Conservation (phyloP, 1,140 invertebrate species). For the Aphidius ervi region DNA sequence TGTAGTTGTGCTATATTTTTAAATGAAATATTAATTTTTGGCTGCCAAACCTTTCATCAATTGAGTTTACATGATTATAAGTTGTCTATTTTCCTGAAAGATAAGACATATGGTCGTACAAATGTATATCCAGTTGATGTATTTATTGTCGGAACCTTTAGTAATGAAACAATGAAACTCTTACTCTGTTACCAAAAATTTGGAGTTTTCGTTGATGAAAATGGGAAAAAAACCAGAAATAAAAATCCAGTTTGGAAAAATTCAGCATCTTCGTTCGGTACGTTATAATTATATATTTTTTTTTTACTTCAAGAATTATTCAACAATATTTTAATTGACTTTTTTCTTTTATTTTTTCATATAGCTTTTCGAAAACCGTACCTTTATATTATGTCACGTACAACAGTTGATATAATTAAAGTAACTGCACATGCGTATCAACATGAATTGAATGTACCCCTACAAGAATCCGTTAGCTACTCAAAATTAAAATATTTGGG, state of each 20-base stretch:
- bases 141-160: constrained; percentile 41
- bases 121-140: constrained; percentile 47
- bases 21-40: constrained; percentile 66
- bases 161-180: constrained; percentile 60
- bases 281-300: constrained; percentile 24
- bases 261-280: constrained; percentile 71
- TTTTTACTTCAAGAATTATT: not conserved
- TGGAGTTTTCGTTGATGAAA: constrained; percentile 82
- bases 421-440: constrained; percentile 45
- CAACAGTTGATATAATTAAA: constrained; percentile 62
- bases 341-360: constrained; percentile 31
- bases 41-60: constrained; percentile 76
- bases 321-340: constrained; percentile 3
- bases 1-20: constrained; percentile 72
- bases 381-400: constrained; percentile 73
- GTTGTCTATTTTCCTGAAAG: constrained; percentile 55
- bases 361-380: constrained; percentile 70
- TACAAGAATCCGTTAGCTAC: constrained; percentile 52
- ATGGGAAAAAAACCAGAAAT: constrained; percentile 69
- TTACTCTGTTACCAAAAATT: constrained; percentile 83
- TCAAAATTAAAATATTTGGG: constrained; percentile 59
- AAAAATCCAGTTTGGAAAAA: constrained; percentile 78
- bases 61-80: constrained; percentile 66
- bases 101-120: constrained; percentile 43
- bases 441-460: constrained; percentile 32